A percentile compares a stretch with the other conserved stretches of the same genome.
Conservation (phyloP, 1,140 invertebrate genomes). For the Chironomus striatipennis region DNA sequence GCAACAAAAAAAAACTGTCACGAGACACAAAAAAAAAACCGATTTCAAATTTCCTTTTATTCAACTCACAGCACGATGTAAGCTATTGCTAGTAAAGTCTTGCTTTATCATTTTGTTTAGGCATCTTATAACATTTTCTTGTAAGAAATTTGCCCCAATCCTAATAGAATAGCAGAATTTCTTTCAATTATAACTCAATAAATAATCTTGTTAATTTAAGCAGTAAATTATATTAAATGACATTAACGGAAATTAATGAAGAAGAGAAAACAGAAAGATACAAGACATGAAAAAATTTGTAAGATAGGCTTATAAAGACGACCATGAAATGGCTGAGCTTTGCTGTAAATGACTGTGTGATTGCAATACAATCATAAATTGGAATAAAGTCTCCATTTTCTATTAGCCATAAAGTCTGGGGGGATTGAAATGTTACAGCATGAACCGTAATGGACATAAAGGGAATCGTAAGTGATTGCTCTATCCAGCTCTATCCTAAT, state of each 20-base stretch:
- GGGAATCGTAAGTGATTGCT: too few relatives aligned
- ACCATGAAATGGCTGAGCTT: not conserved
- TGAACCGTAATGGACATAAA: too few relatives aligned
- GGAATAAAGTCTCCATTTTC: not conserved
- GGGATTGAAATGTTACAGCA: not conserved
- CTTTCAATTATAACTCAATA: slow-evolving; percentile 14
- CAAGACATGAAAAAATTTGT: not conserved
- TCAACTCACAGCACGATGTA: too few relatives aligned
- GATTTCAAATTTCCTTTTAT: too few relatives aligned
- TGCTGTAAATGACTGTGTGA: not conserved
- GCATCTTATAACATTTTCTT: too few relatives aligned
- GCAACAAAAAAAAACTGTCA: too few relatives aligned
- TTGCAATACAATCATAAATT: not conserved
- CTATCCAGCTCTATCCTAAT: too few relatives aligned
- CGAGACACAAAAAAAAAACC: too few relatives aligned
- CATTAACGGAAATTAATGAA: slow-evolving; percentile 9
- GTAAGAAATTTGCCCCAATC: too few relatives aligned
- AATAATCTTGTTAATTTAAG: slow-evolving; percentile 10
- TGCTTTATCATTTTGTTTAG: too few relatives aligned
- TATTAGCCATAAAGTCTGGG: not conserved
- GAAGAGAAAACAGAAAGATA: not conserved
- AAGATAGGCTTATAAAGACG: not conserved
- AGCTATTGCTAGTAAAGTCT: too few relatives aligned
- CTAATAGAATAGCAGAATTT: not conserved
- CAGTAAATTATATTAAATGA: slow-evolving; percentile 9